A percentile compares a stretch with the other conserved stretches of the same genome.
Evolutionary conservation across 2,888 invertebrate genomes (phyloP).

Genomic region (Pediacus dermestoides): DNA sequence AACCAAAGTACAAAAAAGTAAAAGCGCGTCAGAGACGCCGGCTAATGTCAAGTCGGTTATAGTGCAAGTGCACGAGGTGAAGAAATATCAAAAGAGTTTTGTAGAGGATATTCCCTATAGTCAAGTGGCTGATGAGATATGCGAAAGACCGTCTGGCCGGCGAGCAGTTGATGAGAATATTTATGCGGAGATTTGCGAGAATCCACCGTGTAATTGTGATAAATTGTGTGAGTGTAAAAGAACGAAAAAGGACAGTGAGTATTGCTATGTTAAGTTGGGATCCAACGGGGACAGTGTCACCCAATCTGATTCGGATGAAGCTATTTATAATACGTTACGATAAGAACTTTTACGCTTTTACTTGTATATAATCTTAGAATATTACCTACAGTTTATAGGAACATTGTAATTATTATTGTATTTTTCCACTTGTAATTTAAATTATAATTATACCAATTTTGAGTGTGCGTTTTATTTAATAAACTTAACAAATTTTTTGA

Average conservation of each 20-base stretch:
- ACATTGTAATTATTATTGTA: too few species aligned
- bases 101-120: conserved; percentile 68
- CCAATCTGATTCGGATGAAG: conserved; percentile 47
- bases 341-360: conserved; percentile 20
- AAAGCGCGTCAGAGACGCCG: conserved; percentile 15
- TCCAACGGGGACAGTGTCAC: conserved; percentile 48
- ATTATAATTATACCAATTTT: too few species aligned
- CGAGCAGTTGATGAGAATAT: conserved; percentile 59
- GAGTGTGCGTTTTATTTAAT: too few species aligned
- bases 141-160: conserved; percentile 23
- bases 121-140: conserved; percentile 65
- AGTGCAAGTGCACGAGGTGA: conserved; percentile 54
- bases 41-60: conserved; percentile 33
- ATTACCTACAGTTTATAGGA: too few species aligned
- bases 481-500: too few species aligned
- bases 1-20: conserved; percentile 53
- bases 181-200: conserved; percentile 65
- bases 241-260: conserved; percentile 37
- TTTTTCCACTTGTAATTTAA: too few species aligned
- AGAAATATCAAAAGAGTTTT: conserved; percentile 55
- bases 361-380: too few species aligned
- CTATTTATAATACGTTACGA: conserved; percentile 47
- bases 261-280: conserved; percentile 45
- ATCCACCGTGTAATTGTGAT: conserved; percentile 28
- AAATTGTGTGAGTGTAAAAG: conserved; percentile 35